phyloP scores from a whole-genome alignment of 2,888 invertebrate genomes.

The Saturnia pavonia region DNA sequence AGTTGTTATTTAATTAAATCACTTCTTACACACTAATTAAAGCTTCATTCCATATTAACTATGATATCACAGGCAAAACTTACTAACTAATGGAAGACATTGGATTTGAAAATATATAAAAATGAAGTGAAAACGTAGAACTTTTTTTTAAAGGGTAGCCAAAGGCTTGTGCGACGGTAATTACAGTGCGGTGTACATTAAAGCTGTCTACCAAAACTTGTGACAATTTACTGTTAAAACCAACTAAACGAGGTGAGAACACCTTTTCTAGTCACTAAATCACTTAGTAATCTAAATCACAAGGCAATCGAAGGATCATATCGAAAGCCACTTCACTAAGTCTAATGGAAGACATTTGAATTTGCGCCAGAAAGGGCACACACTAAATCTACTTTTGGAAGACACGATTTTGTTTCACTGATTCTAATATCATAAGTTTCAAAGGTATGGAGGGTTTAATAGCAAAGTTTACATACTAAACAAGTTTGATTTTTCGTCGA shows the following conservation, averaged over 20 bases:
- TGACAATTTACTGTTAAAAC: conserved; percentile 66
- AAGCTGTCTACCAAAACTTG: conserved; percentile 82
- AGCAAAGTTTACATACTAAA: conserved; percentile 75
- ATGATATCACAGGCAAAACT: conserved; percentile 70
- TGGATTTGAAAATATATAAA: conserved; percentile 49
- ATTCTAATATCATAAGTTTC: conserved; percentile 55
- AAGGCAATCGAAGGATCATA: conserved; percentile 41
- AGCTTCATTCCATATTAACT: conserved; percentile 59
- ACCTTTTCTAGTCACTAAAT: conserved; percentile 46
- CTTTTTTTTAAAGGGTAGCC: conserved; percentile 42
- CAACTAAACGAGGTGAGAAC: conserved; percentile 54
- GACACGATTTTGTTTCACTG: conserved; percentile 81
- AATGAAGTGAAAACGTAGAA: conserved; percentile 32
- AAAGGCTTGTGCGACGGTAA: conserved; percentile 67
- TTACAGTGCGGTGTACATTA: conserved; percentile 78
- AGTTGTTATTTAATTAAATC: conserved; percentile 24
- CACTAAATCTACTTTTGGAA: conserved; percentile 75
- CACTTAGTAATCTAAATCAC: conserved; percentile 49
- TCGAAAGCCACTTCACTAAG: conserved; percentile 61
- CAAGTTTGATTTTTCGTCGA: conserved; percentile 58
- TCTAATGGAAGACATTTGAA: conserved; percentile 76
- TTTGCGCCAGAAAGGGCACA: conserved; percentile 49
- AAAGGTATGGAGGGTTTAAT: conserved; percentile 52
- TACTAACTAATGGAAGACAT: conserved; percentile 73
- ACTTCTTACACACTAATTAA: conserved; percentile 58